Evolutionary conservation across 2,888 invertebrate species (phyloP).

Genomic region (Calephelis perditalis): DNA sequence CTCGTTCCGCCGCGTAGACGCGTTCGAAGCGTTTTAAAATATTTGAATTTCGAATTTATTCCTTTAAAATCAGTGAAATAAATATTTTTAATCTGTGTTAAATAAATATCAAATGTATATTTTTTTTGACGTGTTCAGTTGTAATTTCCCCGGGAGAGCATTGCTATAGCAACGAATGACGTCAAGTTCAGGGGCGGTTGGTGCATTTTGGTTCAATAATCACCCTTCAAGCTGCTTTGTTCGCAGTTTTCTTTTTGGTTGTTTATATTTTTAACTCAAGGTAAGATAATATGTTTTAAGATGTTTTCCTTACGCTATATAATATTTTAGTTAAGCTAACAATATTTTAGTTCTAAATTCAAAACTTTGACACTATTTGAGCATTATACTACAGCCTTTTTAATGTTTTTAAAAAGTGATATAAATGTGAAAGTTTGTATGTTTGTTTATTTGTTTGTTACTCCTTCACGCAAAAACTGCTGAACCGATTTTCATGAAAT

Average conservation of each 20-base stretch:
- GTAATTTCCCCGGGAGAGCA: conserved; percentile 52
- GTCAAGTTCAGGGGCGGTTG: conserved; percentile 74
- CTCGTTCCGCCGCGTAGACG: conserved; percentile 62
- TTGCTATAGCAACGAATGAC: conserved; percentile 69
- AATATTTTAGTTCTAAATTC: too few relatives aligned
- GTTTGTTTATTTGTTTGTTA: too few relatives aligned
- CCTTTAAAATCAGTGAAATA: conserved; percentile 29
- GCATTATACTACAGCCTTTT: too few relatives aligned
- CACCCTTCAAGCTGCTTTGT: conserved; percentile 37
- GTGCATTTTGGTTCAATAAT: conserved; percentile 74
- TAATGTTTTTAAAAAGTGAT: too few relatives aligned
- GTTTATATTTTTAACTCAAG: conserved; percentile 29
- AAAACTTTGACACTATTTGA: too few relatives aligned
- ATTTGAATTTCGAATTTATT: conserved; percentile 35
- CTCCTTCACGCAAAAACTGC: too few relatives aligned
- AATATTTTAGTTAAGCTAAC: too few relatives aligned
- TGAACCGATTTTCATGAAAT: too few relatives aligned
- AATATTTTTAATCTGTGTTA: conserved; percentile 11
- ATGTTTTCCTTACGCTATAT: too few relatives aligned
- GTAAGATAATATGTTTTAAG: conserved; percentile 23
- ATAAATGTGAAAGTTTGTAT: too few relatives aligned
- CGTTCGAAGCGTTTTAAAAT: conserved; percentile 40
- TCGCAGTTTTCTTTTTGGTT: conserved; percentile 31
- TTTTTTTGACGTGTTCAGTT: conserved; percentile 37
- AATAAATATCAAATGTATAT: conserved; percentile 30